Base-by-base conservation (phyloP, 2,113 vertebrate genomes). In the Phocoena phocoena region DNA sequence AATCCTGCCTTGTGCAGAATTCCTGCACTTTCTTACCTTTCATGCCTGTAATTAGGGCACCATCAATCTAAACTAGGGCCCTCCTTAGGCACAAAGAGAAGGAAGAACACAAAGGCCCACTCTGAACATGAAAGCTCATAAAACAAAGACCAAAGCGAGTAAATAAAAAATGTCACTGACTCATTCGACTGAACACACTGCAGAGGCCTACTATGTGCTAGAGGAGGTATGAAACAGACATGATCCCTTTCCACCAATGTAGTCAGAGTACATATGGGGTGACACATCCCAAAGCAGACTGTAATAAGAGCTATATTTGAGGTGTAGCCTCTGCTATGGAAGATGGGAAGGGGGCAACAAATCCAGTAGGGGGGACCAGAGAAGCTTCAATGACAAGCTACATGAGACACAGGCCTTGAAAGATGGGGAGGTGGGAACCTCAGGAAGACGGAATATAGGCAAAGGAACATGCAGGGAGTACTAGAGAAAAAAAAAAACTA, bases 131-230 rank as follows among this genome's bases (percentile, higher is more conserved):
- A 83, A 87, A 95, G 84, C 94, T 97, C 85, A 95, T 95, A 97
- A 97, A 97, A 93, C 89, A 96, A 95, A 55, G 63, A 96, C 73
- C 82, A 96, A 98, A 96, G 58, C 1, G 1, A 90, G 74, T 76
- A 68, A 79, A 73, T 58, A 65, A 84, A 96, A 92, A 71, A 71
- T 47, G 25, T 67, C 65, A 88, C 76, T 92, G 96, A 97, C 44
- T 95, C 86, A 93, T 76, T 95, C 62, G 95, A 86, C 65, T 65
- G 93, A 60, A 88, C 79, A 97, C 74, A 92, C 73, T 80, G 74
- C 68, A 87, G 77, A 90, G 70, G 77, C 88, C 91, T 95, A 96
- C 83, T 96, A 76, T 92, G 92, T 92, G 73, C 60, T 60, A 88
- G 73, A 86, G 62, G 14, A 92, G 11, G 50, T 38, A 74, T 67